These are phyloP conservation scores for Loris lydekkerianus DNA, from an alignment of 2,797 vertebrate species.

Conservation along the genomic window DNA sequence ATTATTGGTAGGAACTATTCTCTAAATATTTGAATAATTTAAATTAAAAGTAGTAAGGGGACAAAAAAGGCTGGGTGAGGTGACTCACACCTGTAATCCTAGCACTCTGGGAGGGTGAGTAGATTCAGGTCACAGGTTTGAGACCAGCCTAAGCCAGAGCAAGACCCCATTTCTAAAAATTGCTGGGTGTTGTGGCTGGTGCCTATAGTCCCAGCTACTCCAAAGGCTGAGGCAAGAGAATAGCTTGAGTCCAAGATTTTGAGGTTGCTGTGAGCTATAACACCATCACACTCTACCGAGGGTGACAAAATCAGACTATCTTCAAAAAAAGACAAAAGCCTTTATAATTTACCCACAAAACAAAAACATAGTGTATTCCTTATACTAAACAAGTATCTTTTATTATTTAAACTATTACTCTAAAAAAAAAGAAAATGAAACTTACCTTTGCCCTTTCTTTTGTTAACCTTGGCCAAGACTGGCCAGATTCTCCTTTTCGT, in stretches of 20 bases:
- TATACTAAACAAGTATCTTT: neutral
- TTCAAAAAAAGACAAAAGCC: neutral
- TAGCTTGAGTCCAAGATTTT: too few relatives aligned
- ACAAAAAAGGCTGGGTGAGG: neutral
- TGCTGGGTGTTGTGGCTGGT: too few relatives aligned
- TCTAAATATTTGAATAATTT: neutral
- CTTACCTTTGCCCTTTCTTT: conserved; percentile 97
- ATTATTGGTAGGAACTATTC: conserved; percentile 12
- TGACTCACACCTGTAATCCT: too few relatives aligned
- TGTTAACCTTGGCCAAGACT: conserved; percentile 96
- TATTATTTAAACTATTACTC: conserved; percentile 53
- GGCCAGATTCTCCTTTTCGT: conserved; percentile 97
- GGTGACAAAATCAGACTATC: too few relatives aligned
- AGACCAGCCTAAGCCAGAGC: too few relatives aligned
- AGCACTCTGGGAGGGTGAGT: too few relatives aligned
- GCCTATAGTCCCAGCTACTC: too few relatives aligned
- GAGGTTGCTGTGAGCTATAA: too few relatives aligned
- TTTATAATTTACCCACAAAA: conserved; percentile 53
- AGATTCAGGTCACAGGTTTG: too few relatives aligned
- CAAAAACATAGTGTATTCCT: neutral
- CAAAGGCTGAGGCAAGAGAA: too few relatives aligned
- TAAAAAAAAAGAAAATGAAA: neutral
- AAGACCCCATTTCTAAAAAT: too few relatives aligned
- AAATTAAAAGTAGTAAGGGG: conserved; percentile 2
- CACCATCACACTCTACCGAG: too few relatives aligned